Conservation (phyloP, 2,888 invertebrate genomes). For the Copidosoma aretas region DNA sequence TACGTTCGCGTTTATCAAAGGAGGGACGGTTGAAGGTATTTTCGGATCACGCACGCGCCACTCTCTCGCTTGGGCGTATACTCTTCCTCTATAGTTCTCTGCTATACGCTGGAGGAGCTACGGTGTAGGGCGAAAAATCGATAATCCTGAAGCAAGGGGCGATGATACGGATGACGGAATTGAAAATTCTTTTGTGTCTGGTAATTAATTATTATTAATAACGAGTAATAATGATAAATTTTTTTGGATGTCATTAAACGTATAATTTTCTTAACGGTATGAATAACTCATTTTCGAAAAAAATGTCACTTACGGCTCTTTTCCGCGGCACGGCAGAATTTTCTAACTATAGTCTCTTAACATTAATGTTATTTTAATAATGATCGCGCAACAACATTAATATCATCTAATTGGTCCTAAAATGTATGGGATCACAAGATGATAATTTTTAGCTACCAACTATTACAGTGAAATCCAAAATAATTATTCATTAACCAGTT, state of each 20-base stretch:
- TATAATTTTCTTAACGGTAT: constrained; percentile 48
- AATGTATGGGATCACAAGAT: too few species aligned
- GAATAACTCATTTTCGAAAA: too few species aligned
- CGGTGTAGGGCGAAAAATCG: constrained; percentile 60
- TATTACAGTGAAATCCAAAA: too few species aligned
- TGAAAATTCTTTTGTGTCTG: constrained; percentile 56
- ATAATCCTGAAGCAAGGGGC: constrained; percentile 62
- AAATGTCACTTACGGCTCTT: too few species aligned
- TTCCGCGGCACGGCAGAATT: too few species aligned
- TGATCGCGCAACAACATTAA: too few species aligned
- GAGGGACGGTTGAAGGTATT: constrained; percentile 57
- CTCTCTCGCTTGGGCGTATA: constrained; percentile 20
- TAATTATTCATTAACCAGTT: too few species aligned
- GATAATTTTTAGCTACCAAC: too few species aligned
- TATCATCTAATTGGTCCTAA: too few species aligned
- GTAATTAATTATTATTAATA: too few species aligned
- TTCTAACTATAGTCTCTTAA: too few species aligned
- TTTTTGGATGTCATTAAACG: constrained; percentile 29
- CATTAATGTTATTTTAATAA: too few species aligned
- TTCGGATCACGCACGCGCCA: constrained; percentile 41
- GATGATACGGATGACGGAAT: constrained; percentile 63
- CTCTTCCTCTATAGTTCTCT: constrained; percentile 50
- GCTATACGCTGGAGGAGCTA: constrained; percentile 60
- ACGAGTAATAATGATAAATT: constrained; percentile 27
- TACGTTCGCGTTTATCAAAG: constrained; percentile 44